Evolutionary conservation across 2,797 vertebrate genomes (phyloP), one percentile per base, ranked within the genome.

Genomic region (Allobates femoralis): DNA sequence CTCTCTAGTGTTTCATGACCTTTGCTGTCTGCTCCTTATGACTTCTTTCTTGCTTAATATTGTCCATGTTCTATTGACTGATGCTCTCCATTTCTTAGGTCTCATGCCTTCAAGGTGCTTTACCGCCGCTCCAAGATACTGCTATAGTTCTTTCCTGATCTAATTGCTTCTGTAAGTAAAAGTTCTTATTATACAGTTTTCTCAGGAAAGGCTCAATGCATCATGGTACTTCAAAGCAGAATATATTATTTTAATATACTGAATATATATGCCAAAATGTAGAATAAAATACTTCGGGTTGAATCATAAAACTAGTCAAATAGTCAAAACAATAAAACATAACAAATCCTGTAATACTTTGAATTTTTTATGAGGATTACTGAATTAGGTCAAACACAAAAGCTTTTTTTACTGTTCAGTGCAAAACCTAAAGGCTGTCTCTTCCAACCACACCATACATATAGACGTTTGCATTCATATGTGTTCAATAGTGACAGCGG

Each of bases 1-100:
- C 76, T 78, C 76, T 78, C 76, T 34, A 78, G 76, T 58, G 76
- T 56, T 58, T 78, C 53, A 23, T 78, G 76, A 78, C 76, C 76
- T 78, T 78, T 78, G 76, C 76, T 58, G 21, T 78, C 30, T 58
- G 10, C 32, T 55, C 53, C 76, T 78, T 78, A 58, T 78, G 76
- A 58, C 76, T 78, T 58, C 76, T 78, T 78, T 37, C 19, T 51
- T 55, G 51, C 53, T 58, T 78, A 78, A 56, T 58, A 58, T 53
- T 58, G 53, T 78, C 76, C 53, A 58, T 58, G 53, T 37, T 58
- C 76, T 78, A 78, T 78, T 78, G 76, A 78, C 76, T 58, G 76
- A 78, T 78, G 75, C 51, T 77, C 3, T 55, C 75, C 75, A 77
- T 77, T 77, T 77, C 51, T 28, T 32, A 32, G 51, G 32, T 77